Conservation (phyloP, 92 coral and sea anemone genomes). For the Umimayanthus kanabou region DNA sequence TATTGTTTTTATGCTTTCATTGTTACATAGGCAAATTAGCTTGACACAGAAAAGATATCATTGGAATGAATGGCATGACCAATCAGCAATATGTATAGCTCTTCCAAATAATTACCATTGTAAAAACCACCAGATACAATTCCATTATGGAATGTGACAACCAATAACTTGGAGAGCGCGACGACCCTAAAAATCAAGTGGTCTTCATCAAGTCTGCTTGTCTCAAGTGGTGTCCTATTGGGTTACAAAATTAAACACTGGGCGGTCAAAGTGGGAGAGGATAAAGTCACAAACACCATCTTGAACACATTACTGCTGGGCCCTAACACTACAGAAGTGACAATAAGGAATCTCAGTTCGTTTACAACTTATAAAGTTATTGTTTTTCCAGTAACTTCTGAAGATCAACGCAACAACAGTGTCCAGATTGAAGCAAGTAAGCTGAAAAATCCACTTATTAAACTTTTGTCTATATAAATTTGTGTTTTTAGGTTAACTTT, state of each 20-base stretch:
- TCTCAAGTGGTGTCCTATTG: slow-evolving; percentile 29
- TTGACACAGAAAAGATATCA: too few relatives aligned
- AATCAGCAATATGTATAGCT: too few relatives aligned
- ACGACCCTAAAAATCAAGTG: neutral
- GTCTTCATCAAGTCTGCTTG: neutral
- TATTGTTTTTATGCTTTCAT: too few relatives aligned
- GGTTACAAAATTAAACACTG: slow-evolving; percentile 63
- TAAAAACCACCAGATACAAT: neutral
- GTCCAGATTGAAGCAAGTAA: slow-evolving; percentile 45
- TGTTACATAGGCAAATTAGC: too few relatives aligned
- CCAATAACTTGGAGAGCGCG: neutral
- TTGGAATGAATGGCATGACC: too few relatives aligned
- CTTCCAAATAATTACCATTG: too few relatives aligned
- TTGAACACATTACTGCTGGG: slow-evolving; percentile 39
- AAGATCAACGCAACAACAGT: slow-evolving; percentile 30
- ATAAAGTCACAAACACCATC: slow-evolving; percentile 44
- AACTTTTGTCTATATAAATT: too few relatives aligned
- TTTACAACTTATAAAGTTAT: slow-evolving; percentile 53
- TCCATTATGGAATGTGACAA: neutral
- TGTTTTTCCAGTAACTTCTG: slow-evolving; percentile 49
- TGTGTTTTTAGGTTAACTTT: too few relatives aligned
- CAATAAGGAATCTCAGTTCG: slow-evolving; percentile 44
- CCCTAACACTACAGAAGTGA: slow-evolving; percentile 43
- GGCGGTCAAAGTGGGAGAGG: slow-evolving; percentile 24
- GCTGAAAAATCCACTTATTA: slow-evolving; percentile 20